Base-by-base conservation (phyloP, 2,888 invertebrate species). In the Gisinianus flammeolus region DNA sequence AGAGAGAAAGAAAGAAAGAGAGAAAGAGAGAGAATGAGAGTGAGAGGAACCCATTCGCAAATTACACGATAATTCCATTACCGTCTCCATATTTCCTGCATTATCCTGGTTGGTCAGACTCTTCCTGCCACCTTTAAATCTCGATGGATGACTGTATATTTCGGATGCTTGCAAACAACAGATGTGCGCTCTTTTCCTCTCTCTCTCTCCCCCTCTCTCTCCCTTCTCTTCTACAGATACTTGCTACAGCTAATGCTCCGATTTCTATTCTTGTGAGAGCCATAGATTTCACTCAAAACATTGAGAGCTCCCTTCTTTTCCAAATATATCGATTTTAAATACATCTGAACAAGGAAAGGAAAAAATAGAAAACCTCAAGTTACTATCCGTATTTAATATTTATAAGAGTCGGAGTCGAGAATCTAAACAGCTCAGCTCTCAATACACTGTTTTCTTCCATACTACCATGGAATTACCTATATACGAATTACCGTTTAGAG, bases 11-110 rank as follows among this genome's bases (percentile, higher is more conserved):
- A 70, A 33, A 33, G 52, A 44, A 2, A n/a, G 68, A 35, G 24
- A 26, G 52, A n/a, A n/a, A 35, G n/a, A 16, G 52, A 70, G 67
- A 33, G 52, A 44, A 2, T 16, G 68, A 35, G 24, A 26, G 52
- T 5, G 54, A 70, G 56, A 54, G 35, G 79, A 77, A 66, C 73
- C 79, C 75, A 77, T 79, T 78, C 77, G 70, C 71, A 76, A 77
- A 81, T 81, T 80, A 82, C 83, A 83, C 78, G 81, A 81, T 82
- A 82, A 83, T 83, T 82, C 81, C 82, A 83, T 82, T 83, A 82
- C 79, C 56, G 71, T 78, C 80, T 74, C 78, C 78, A 80, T 80
- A 80, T 81, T 79, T 78, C 76, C 78, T 54, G 64, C 80, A 79
- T 80, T 80, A 77, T 66, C 78, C 70, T 62, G 58, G 69, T 77